phyloP scores from a whole-genome alignment of 1,140 invertebrate species.

The Pissodes strobi region DNA sequence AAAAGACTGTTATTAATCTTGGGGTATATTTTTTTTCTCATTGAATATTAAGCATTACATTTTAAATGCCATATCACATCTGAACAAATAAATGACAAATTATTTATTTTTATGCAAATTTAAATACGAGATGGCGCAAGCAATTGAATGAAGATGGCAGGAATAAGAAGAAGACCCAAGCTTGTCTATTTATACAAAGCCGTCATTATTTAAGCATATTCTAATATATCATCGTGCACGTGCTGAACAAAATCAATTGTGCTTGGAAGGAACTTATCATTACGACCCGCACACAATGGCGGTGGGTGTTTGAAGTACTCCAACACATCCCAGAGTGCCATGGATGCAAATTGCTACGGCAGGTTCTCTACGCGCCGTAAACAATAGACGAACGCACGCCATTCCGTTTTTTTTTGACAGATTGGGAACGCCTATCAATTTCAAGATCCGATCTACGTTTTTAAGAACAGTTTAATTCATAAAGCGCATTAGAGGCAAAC shows the following conservation, averaged over 20 bases:
- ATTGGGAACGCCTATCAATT: conserved; percentile 31
- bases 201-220: conserved; percentile 52
- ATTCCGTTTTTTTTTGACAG: conserved; percentile 36
- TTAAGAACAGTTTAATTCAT: too few species aligned
- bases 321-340: conserved; percentile 45
- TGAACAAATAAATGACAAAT: too few species aligned
- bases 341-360: conserved; percentile 48
- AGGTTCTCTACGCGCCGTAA: conserved; percentile 40
- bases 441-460: too few species aligned
- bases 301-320: conserved; percentile 45
- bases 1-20: too few species aligned
- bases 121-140: too few species aligned
- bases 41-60: too few species aligned
- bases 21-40: too few species aligned
- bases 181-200: conserved; percentile 50
- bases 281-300: conserved; percentile 49
- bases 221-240: conserved; percentile 53
- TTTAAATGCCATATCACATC: too few species aligned
- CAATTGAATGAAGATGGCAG: too few species aligned
- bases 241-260: conserved; percentile 52
- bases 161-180: too few species aligned
- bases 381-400: conserved; percentile 44
- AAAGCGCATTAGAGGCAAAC: too few species aligned
- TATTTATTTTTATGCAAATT: too few species aligned
- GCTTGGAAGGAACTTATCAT: conserved; percentile 49